phyloP scores from a whole-genome alignment of 2,888 invertebrate genomes.

The Tiliacea aurago region DNA sequence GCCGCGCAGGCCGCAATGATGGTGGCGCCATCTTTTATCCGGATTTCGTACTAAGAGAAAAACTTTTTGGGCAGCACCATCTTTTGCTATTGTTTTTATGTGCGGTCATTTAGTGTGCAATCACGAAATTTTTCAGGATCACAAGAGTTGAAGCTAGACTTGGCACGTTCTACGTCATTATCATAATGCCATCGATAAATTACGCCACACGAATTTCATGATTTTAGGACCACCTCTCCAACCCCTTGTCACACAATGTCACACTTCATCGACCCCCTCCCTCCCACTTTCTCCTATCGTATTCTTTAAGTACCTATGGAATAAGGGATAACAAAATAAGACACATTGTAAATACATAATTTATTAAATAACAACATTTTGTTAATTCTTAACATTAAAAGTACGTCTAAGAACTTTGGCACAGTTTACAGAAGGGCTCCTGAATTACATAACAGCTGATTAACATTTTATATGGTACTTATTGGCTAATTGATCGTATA shows the following conservation, averaged over 20 bases:
- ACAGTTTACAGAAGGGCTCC: constrained; percentile 24
- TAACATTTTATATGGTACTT: too few relatives aligned
- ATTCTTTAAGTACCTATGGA: too few relatives aligned
- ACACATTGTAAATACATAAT: constrained; percentile 13
- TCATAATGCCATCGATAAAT: too few relatives aligned
- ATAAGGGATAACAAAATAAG: not conserved
- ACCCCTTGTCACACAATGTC: too few relatives aligned
- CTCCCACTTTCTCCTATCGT: too few relatives aligned
- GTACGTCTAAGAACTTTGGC: constrained; percentile 26
- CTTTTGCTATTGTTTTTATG: not conserved
- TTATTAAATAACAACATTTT: constrained; percentile 37
- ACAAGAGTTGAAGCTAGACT: too few relatives aligned
- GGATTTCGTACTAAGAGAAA: not conserved
- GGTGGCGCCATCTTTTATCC: constrained; percentile 53
- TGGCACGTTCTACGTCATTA: too few relatives aligned
- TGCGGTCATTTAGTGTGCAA: too few relatives aligned
- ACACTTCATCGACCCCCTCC: too few relatives aligned
- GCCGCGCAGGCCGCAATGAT: constrained; percentile 63
- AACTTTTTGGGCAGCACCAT: not conserved
- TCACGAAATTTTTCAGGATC: too few relatives aligned
- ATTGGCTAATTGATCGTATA: not conserved
- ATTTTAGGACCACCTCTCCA: too few relatives aligned
- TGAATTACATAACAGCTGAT: constrained; percentile 1
- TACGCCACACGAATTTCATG: too few relatives aligned
- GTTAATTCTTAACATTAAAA: not conserved